phyloP scores from a whole-genome alignment of 1,140 invertebrate genomes.

The Teleopsis dalmanni region DNA sequence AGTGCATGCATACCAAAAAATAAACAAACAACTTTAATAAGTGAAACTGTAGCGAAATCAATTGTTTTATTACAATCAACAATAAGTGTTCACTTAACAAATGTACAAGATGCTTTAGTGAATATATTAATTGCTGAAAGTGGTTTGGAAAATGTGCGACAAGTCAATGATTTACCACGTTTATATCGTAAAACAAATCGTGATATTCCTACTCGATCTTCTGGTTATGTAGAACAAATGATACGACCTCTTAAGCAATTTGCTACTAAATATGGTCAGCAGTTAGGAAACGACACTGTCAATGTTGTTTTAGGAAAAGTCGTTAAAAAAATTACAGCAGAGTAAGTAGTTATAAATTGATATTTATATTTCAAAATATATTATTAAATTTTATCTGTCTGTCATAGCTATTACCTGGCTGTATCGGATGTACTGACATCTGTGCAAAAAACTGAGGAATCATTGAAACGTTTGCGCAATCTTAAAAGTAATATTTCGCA shows the following conservation, averaged over 20 bases:
- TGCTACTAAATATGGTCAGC: constrained; percentile 48
- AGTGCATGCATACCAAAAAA: constrained; percentile 14
- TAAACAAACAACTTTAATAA: background rate
- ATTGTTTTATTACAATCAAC: constrained; percentile 19
- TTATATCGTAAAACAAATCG: constrained; percentile 88
- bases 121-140: constrained; percentile 31
- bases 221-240: constrained; percentile 66
- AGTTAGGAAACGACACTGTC: constrained; percentile 49
- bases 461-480: constrained; percentile 79
- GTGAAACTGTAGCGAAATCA: constrained; percentile 25
- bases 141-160: constrained; percentile 31
- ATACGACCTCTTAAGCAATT: constrained; percentile 58
- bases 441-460: constrained; percentile 92
- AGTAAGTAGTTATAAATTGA: constrained; percentile 49
- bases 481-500: constrained; percentile 52
- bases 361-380: constrained; percentile 4
- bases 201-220: constrained; percentile 70
- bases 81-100: constrained; percentile 15
- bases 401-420: constrained; percentile 65
- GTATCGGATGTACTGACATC: constrained; percentile 84
- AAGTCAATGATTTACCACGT: constrained; percentile 83
- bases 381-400: background rate
- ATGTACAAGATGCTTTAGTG: constrained; percentile 24
- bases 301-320: constrained; percentile 51
- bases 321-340: constrained; percentile 56